These are phyloP conservation scores for Entelurus aequoreus DNA, from an alignment of 2,113 vertebrate species.

Conservation along the genomic window DNA sequence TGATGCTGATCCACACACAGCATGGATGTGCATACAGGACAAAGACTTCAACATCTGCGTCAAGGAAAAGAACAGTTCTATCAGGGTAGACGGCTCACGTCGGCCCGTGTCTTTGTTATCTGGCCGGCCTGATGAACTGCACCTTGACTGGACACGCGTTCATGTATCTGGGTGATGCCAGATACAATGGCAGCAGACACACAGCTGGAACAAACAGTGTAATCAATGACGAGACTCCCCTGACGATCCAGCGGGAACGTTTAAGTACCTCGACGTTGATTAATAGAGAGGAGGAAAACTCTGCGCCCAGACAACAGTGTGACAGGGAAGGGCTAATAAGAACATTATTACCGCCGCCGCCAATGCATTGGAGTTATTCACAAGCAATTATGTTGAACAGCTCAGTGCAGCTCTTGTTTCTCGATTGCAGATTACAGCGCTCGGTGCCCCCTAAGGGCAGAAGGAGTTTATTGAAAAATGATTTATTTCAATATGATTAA, in stretches of 20 bases:
- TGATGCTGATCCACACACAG: too few relatives aligned
- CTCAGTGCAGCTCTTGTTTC: constrained; percentile 32
- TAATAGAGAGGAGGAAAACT: constrained; percentile 48
- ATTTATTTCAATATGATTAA: constrained; percentile 46
- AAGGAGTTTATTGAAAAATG: constrained; percentile 38
- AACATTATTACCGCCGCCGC: constrained; percentile 49
- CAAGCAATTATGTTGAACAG: constrained; percentile 50
- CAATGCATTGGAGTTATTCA: constrained; percentile 46
- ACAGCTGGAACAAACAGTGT: constrained; percentile 19
- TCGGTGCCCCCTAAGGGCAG: constrained; percentile 41
- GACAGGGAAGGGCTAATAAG: constrained; percentile 50
- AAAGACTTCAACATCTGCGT: too few relatives aligned
- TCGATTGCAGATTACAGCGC: constrained; percentile 44
- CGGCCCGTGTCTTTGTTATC: constrained; percentile 9
- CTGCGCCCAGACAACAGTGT: constrained; percentile 24
- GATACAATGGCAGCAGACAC: constrained; percentile 26
- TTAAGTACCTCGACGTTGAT: constrained; percentile 47
- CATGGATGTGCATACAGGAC: too few relatives aligned
- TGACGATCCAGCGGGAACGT: constrained; percentile 32
- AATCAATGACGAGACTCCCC: constrained; percentile 45
- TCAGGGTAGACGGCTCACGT: constrained; percentile 13
- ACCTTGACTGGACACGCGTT: constrained; percentile 39
- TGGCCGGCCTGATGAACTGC: constrained; percentile 24
- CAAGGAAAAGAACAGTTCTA: not conserved
- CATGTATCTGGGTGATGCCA: constrained; percentile 3